Conservation (phyloP, 2,113 vertebrate species). For the Larimichthys polyactis region DNA sequence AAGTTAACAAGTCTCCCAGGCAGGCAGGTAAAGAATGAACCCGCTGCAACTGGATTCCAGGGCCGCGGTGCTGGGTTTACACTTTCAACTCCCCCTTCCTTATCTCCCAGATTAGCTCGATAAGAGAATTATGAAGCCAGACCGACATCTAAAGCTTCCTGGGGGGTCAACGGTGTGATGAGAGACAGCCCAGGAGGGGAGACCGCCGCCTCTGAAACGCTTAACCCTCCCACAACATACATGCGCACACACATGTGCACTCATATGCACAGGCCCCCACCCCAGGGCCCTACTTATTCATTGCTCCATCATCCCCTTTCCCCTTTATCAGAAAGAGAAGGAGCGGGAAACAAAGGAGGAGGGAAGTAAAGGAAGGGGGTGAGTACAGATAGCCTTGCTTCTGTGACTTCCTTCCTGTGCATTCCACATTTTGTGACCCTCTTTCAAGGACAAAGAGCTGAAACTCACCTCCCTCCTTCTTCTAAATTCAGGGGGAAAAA, state of each 20-base stretch:
- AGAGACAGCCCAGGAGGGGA: slow-evolving; percentile 86
- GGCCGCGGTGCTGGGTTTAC: slow-evolving; percentile 82
- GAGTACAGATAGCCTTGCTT: slow-evolving; percentile 78
- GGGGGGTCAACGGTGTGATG: slow-evolving; percentile 86
- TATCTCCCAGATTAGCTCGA: slow-evolving; percentile 86
- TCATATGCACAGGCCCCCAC: slow-evolving; percentile 48
- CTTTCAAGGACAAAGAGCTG: slow-evolving; percentile 81
- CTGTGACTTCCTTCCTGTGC: slow-evolving; percentile 82
- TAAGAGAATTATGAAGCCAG: slow-evolving; percentile 89
- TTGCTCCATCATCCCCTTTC: slow-evolving; percentile 71
- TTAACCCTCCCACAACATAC: slow-evolving; percentile 67
- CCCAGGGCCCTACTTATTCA: slow-evolving; percentile 49
- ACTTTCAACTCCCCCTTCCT: slow-evolving; percentile 85
- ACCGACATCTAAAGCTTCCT: slow-evolving; percentile 87
- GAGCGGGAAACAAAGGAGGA: slow-evolving; percentile 73
- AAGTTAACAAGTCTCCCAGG: slow-evolving; percentile 75
- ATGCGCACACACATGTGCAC: slow-evolving; percentile 59
- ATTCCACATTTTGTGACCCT: slow-evolving; percentile 84
- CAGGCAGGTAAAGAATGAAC: slow-evolving; percentile 80
- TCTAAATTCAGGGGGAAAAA: slow-evolving; percentile 60
- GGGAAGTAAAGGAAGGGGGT: slow-evolving; percentile 71
- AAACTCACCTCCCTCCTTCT: slow-evolving; percentile 53
- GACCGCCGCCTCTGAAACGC: slow-evolving; percentile 72
- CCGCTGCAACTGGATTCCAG: slow-evolving; percentile 81
- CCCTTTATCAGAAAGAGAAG: slow-evolving; percentile 74